Evolutionary conservation across 2,888 invertebrate genomes (phyloP).

Genomic region (Archaeoteleia sp.): DNA sequence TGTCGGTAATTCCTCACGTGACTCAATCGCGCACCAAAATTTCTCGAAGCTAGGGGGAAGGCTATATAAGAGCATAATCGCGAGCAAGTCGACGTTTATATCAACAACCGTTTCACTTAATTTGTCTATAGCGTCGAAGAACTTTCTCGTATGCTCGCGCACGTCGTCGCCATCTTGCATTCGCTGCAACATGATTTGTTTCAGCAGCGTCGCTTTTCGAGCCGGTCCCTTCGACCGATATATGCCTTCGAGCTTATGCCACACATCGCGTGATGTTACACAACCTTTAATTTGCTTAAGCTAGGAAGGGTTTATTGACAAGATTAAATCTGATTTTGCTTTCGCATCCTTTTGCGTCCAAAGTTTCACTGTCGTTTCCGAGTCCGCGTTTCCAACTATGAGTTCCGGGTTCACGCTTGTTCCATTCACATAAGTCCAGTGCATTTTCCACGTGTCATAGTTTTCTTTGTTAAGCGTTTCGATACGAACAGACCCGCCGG

Average conservation of each 20-base stretch:
- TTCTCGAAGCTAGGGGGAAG: constrained; percentile 21
- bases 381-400: neutral
- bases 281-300: constrained; percentile 14
- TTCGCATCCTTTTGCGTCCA: neutral
- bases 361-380: neutral
- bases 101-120: constrained; percentile 25
- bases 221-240: constrained; percentile 18
- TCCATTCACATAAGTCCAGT: constrained; percentile 18
- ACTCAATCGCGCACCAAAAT: constrained; percentile 44
- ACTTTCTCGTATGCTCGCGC: constrained; percentile 7
- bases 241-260: constrained; percentile 15
- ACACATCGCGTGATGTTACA: constrained; percentile 13
- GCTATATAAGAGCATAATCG: constrained; percentile 21
- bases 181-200: constrained; percentile 13
- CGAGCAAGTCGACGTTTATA: constrained; percentile 25
- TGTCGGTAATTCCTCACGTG: constrained; percentile 38
- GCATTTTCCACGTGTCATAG: constrained; percentile 23
- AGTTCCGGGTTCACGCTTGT: neutral
- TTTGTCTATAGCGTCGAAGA: constrained; percentile 38
- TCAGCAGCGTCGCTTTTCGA: constrained; percentile 16
- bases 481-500: neutral
- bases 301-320: constrained; percentile 16
- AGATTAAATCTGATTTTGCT: constrained; percentile 17
- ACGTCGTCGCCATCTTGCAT: constrained; percentile 26
- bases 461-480: constrained; percentile 3